These are phyloP conservation scores for Monodelphis domestica DNA, from an alignment of 2,797 vertebrate genomes.

Conservation along the genomic window DNA sequence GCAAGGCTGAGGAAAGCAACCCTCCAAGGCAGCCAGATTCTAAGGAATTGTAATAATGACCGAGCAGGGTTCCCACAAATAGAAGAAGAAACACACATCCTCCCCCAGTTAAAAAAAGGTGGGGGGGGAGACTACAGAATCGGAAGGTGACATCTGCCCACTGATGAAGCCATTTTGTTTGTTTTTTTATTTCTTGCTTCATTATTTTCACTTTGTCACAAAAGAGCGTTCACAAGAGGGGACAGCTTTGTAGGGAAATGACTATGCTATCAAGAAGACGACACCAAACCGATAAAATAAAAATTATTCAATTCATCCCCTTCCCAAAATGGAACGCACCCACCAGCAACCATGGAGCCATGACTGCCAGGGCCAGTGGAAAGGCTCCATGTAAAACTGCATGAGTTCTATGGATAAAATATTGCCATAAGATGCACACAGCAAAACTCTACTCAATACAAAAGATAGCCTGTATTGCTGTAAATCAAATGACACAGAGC, in stretches of 20 bases:
- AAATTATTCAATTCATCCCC: background rate
- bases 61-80: background rate
- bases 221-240: background rate
- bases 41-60: background rate
- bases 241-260: background rate
- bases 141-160: background rate
- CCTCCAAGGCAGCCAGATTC: background rate
- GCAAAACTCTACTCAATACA: background rate
- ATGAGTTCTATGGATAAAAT: background rate
- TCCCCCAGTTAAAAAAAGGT: background rate
- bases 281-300: background rate
- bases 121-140: background rate
- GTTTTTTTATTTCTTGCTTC: background rate
- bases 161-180: background rate
- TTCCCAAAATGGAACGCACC: background rate
- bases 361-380: background rate
- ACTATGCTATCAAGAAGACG: background rate
- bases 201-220: background rate
- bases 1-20: background rate
- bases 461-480: background rate
- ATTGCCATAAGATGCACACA: slow-evolving; percentile 5
- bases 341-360: background rate
- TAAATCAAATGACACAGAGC: background rate
- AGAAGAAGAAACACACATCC: background rate
- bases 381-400: background rate